Percentiles rank a stretch among this genome's conserved stretches.
phyloP scores from a whole-genome alignment of 2,888 invertebrate genomes.

The Thyatira batis region DNA sequence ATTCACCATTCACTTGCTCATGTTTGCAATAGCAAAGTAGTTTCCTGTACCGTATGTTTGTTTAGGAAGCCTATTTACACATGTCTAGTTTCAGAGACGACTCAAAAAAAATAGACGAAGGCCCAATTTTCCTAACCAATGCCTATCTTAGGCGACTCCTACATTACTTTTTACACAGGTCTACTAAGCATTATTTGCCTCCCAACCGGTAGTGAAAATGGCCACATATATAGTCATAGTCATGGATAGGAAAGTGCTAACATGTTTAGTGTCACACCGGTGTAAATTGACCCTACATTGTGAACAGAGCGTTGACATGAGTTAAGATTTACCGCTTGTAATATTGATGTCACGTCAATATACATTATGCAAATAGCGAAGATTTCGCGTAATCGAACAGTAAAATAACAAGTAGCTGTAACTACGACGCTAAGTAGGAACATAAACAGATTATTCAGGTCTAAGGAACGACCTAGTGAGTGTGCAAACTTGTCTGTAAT shows the following conservation, averaged over 20 bases:
- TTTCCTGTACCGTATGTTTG: not conserved
- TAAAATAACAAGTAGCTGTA: not conserved
- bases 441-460: not conserved
- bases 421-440: not conserved
- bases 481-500: too few relatives aligned
- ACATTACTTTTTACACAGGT: too few relatives aligned
- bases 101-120: too few relatives aligned
- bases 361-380: not conserved
- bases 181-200: too few relatives aligned
- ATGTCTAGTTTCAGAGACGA: too few relatives aligned
- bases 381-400: not conserved
- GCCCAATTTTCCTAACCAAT: too few relatives aligned
- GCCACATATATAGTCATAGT: too few relatives aligned
- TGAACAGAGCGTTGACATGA: not conserved
- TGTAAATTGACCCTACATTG: not conserved
- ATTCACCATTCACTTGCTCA: not conserved
- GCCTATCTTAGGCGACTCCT: too few relatives aligned
- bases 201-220: too few relatives aligned
- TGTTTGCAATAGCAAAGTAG: not conserved
- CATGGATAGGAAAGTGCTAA: not conserved
- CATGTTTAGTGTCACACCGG: not conserved
- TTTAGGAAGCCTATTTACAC: not conserved
- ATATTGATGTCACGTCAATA: not conserved
- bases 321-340: not conserved
- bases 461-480: not conserved